Conservation (phyloP, 2,797 vertebrate genomes). For the Avahi laniger region DNA sequence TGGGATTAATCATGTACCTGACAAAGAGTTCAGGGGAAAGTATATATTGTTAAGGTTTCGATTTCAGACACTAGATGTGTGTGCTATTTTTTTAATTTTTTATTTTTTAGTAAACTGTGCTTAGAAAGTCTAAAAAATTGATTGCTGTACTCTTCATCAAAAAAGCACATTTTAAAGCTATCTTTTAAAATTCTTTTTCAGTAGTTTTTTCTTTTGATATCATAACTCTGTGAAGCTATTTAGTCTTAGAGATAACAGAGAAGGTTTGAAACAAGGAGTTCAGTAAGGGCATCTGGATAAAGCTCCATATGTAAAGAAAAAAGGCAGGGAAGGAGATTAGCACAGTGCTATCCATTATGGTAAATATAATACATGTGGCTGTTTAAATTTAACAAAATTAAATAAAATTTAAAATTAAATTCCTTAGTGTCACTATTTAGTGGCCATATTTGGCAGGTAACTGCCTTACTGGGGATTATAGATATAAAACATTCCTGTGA, state of each 20-base stretch:
- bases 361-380: not conserved
- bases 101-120: not conserved
- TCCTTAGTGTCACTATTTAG: not conserved
- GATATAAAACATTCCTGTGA: not conserved
- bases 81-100: not conserved
- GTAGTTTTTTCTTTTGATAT: conserved; percentile 33
- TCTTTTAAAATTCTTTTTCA: conserved; percentile 25
- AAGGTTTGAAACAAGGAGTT: conserved; percentile 15
- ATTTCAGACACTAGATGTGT: not conserved
- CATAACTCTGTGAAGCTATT: not conserved
- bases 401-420: not conserved
- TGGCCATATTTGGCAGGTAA: not conserved
- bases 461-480: not conserved
- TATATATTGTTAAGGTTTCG: not conserved
- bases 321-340: not conserved
- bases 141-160: not conserved
- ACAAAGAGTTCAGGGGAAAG: conserved; percentile 7
- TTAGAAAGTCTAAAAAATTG: conserved; percentile 25
- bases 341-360: not conserved
- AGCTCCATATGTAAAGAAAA: not conserved
- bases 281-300: not conserved
- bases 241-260: not conserved
- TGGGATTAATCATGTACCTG: not conserved
- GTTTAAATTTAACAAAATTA: conserved; percentile 32
- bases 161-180: conserved; percentile 16